Percentiles rank a stretch among this genome's conserved stretches.
Evolutionary conservation across 2,797 vertebrate genomes (phyloP).

Genomic region (Danio kyathit): DNA sequence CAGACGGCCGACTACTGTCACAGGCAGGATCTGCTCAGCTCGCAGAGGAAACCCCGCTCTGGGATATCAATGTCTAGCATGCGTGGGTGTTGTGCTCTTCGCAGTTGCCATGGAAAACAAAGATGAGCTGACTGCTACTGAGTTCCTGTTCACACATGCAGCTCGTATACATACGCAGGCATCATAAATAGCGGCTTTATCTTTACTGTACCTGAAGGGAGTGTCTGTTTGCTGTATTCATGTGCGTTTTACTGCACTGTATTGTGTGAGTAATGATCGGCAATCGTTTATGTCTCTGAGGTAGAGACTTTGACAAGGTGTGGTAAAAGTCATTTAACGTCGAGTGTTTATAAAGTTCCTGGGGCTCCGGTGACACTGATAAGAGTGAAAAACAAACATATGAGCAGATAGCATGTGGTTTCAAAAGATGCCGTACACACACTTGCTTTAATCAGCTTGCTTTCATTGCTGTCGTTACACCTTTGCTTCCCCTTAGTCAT

Average conservation of each 20-base stretch:
- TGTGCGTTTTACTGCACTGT: not conserved
- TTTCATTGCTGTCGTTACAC: not conserved
- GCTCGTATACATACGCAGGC: not conserved
- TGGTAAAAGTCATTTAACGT: conserved; percentile 16
- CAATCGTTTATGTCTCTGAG: not conserved
- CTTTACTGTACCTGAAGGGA: conserved; percentile 30
- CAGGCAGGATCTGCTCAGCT: not conserved
- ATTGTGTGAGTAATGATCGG: not conserved
- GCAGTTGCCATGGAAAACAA: conserved; percentile 53
- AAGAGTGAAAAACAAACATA: conserved; percentile 5
- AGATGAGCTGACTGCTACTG: conserved; percentile 15
- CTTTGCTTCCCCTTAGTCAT: not conserved
- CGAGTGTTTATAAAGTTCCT: not conserved
- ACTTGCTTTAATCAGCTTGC: not conserved
- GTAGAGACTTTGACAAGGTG: conserved; percentile 31
- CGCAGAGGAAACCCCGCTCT: conserved; percentile 56
- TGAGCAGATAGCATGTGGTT: not conserved
- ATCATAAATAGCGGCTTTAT: conserved; percentile 1
- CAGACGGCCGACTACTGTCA: not conserved
- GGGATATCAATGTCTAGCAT: conserved; percentile 34
- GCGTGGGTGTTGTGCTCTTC: conserved; percentile 27
- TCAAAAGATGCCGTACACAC: not conserved
- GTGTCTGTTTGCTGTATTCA: conserved; percentile 30
- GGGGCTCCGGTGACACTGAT: not conserved
- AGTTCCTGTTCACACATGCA: conserved; percentile 46